A percentile compares a stretch with the other conserved stretches of the same genome.
Conservation (phyloP, 2,888 invertebrate genomes). For the Lasioglossum malachurum region DNA sequence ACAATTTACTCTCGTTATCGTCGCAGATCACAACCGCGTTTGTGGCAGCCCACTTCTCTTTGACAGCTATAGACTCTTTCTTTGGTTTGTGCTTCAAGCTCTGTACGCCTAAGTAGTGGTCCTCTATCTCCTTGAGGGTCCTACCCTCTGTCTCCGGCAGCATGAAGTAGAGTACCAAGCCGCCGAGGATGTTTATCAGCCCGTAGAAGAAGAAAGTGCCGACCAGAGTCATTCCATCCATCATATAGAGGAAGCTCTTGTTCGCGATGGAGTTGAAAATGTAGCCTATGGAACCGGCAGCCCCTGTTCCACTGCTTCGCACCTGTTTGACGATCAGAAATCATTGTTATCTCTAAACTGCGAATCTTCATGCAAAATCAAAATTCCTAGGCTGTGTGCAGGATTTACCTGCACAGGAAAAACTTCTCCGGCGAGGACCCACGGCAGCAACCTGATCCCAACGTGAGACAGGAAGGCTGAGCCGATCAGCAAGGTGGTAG, state of each 20-base stretch:
- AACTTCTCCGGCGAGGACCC: slow-evolving; percentile 93
- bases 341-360: neutral
- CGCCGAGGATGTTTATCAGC: slow-evolving; percentile 88
- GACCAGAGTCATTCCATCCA: slow-evolving; percentile 87
- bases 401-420: slow-evolving; percentile 76
- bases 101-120: slow-evolving; percentile 88
- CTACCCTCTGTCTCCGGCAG: slow-evolving; percentile 94
- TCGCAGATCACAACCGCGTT: slow-evolving; percentile 80
- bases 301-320: slow-evolving; percentile 90
- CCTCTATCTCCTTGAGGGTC: slow-evolving; percentile 89
- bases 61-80: slow-evolving; percentile 72
- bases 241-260: slow-evolving; percentile 90
- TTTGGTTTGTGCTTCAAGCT: slow-evolving; percentile 81
- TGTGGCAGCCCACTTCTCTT: slow-evolving; percentile 82
- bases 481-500: slow-evolving; percentile 88
- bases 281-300: slow-evolving; percentile 91
- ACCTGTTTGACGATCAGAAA: slow-evolving; percentile 82
- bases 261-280: slow-evolving; percentile 91
- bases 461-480: slow-evolving; percentile 90
- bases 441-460: slow-evolving; percentile 90
- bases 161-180: slow-evolving; percentile 88
- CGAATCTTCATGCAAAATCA: neutral
- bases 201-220: slow-evolving; percentile 91
- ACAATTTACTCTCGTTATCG: slow-evolving; percentile 80
- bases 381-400: neutral